These are phyloP conservation scores for Drosophila hydei DNA, from an alignment of 1,140 invertebrate species.

Conservation along the genomic window DNA sequence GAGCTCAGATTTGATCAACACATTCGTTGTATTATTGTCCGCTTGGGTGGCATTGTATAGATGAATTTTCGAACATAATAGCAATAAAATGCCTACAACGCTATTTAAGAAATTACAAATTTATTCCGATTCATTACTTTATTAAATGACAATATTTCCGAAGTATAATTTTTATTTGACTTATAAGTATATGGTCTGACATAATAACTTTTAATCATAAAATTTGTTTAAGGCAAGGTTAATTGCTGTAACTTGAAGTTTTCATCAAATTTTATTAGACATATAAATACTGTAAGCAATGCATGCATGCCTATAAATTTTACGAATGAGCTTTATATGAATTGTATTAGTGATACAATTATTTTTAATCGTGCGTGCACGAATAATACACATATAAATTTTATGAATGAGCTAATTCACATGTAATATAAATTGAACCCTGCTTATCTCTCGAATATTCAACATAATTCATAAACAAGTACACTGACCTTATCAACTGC, in stretches of 20 bases:
- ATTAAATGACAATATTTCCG: too few species aligned
- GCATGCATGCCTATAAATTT: neutral
- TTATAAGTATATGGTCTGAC: too few species aligned
- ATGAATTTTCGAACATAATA: slow-evolving; percentile 9
- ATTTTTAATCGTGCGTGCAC: neutral
- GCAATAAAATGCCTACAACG: neutral
- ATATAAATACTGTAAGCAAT: too few species aligned
- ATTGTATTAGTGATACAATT: neutral
- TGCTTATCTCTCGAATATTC: slow-evolving; percentile 25
- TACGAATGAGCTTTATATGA: too few species aligned
- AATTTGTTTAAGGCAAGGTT: too few species aligned
- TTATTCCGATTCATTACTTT: too few species aligned
- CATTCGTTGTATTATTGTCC: slow-evolving; percentile 6
- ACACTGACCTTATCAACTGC: slow-evolving; percentile 45
- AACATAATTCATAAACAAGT: slow-evolving; percentile 11
- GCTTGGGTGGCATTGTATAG: slow-evolving; percentile 1
- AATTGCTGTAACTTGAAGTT: too few species aligned
- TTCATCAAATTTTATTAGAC: too few species aligned
- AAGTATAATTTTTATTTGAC: too few species aligned
- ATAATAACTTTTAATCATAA: too few species aligned
- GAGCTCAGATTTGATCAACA: slow-evolving; percentile 12
- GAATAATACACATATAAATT: neutral
- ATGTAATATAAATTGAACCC: slow-evolving; percentile 10
- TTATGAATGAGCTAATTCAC: neutral
- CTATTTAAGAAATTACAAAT: too few species aligned